A percentile compares a stretch with the other conserved stretches of the same genome.
Conservation (phyloP, 2,888 invertebrate genomes). For the Lamproptera curius region DNA sequence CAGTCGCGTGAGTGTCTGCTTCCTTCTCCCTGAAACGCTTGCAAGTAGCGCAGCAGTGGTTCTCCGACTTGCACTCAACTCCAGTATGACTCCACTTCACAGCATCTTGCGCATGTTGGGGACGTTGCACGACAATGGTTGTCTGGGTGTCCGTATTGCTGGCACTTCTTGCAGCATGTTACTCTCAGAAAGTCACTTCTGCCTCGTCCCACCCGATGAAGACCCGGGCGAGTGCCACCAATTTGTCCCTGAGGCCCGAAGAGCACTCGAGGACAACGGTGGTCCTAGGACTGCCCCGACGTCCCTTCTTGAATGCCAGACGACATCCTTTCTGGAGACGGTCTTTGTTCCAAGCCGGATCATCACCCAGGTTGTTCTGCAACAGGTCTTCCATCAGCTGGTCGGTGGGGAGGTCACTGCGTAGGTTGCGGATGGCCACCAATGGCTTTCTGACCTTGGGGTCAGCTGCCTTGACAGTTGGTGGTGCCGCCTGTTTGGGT, state of each 20-base stretch:
- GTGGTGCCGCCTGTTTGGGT: background rate
- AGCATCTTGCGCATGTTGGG: conserved; percentile 28
- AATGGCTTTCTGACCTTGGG: background rate
- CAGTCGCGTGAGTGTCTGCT: conserved; percentile 20
- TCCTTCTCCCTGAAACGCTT: conserved; percentile 20
- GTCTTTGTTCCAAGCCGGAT: background rate
- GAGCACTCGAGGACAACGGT: conserved; percentile 22
- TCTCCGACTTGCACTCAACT: background rate
- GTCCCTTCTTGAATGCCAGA: background rate
- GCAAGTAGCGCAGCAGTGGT: conserved; percentile 29
- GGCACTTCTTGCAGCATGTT: conserved; percentile 32
- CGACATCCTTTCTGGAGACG: background rate
- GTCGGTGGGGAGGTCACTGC: background rate
- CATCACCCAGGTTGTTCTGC: conserved; percentile 10
- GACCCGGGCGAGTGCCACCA: rapidly evolving
- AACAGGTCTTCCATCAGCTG: no score
- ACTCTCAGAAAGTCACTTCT: conserved; percentile 13
- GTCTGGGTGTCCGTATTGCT: conserved; percentile 36
- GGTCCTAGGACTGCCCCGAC: background rate
- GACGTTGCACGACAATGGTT: conserved; percentile 23
- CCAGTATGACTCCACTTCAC: conserved; percentile 22
- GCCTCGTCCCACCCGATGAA: conserved; percentile 26
- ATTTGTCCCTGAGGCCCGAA: background rate
- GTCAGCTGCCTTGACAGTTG: background rate
- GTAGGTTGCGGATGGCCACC: background rate